phyloP scores from a whole-genome alignment of 2,888 invertebrate species.

The Protonemura montana region DNA sequence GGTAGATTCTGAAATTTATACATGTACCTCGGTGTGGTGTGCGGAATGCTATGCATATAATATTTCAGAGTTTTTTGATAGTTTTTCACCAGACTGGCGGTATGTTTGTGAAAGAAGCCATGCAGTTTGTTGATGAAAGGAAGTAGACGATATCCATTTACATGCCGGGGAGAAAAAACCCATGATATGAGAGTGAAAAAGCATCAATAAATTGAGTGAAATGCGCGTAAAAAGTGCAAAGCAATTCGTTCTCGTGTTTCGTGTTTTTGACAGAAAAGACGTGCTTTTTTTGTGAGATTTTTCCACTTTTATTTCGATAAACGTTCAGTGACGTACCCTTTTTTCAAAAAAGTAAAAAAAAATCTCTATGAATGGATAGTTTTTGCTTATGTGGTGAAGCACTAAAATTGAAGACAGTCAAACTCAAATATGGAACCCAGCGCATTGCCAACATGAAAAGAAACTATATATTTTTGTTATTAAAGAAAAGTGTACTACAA shows the following conservation, averaged over 20 bases:
- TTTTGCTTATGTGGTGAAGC: background rate
- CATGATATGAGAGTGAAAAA: slow-evolving; percentile 1
- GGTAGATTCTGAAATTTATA: background rate
- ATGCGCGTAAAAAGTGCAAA: background rate
- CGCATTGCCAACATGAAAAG: background rate
- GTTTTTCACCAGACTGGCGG: background rate
- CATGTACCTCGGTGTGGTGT: background rate
- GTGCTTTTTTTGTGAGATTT: background rate
- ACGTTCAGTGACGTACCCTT: background rate
- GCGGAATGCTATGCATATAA: background rate
- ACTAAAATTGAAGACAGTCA: background rate
- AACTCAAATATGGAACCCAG: background rate
- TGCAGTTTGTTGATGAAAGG: background rate
- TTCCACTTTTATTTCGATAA: background rate
- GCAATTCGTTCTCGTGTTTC: slow-evolving; percentile 12
- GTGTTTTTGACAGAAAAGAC: background rate
- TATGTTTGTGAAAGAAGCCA: background rate
- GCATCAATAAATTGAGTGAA: slow-evolving; percentile 12
- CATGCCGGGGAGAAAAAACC: background rate
- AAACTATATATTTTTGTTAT: background rate
- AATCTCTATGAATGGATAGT: background rate
- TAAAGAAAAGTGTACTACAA: background rate
- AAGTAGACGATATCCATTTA: background rate
- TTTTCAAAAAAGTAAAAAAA: background rate
- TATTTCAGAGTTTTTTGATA: background rate